Conservation (phyloP, 2,888 invertebrate genomes). For the Notodromas monacha region DNA sequence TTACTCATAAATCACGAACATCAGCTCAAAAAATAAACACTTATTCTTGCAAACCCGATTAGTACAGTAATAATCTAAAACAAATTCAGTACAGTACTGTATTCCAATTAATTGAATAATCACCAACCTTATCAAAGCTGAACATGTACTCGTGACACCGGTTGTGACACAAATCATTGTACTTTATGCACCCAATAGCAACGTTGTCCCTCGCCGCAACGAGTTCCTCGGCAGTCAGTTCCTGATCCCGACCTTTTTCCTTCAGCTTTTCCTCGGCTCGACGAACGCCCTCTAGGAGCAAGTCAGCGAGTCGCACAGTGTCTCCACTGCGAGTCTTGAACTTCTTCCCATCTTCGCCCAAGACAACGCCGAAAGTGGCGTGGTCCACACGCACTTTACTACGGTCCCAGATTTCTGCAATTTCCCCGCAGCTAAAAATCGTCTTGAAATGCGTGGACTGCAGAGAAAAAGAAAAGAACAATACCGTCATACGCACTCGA, state of each 20-base stretch:
- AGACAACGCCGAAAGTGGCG: slow-evolving; percentile 78
- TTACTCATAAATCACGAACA: no score
- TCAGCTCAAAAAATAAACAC: no score
- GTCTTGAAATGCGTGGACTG: slow-evolving; percentile 32
- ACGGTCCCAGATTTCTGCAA: slow-evolving; percentile 35
- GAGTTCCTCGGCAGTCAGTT: slow-evolving; percentile 43
- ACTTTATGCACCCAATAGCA: slow-evolving; percentile 93
- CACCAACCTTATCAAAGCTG: slow-evolving; percentile 65
- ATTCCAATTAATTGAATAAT: no score
- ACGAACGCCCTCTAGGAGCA: slow-evolving; percentile 49
- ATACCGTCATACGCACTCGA: no score
- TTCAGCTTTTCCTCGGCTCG: slow-evolving; percentile 29
- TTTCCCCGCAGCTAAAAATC: slow-evolving; percentile 42
- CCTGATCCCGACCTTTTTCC: slow-evolving; percentile 57
- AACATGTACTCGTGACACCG: slow-evolving; percentile 78
- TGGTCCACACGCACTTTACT: slow-evolving; percentile 39
- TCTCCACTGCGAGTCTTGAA: slow-evolving; percentile 95
- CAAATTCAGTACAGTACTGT: slow-evolving; percentile 7
- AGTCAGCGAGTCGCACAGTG: slow-evolving; percentile 48
- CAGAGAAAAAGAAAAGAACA: slow-evolving; percentile 10
- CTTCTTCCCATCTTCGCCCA: slow-evolving; percentile 94
- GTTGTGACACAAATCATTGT: slow-evolving; percentile 80
- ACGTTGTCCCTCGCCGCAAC: slow-evolving; percentile 53
- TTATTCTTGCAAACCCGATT: no score
- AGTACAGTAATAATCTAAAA: slow-evolving; percentile 2